Evolutionary conservation across 2,888 invertebrate genomes (phyloP).

Genomic region (Serripes groenlandicus): DNA sequence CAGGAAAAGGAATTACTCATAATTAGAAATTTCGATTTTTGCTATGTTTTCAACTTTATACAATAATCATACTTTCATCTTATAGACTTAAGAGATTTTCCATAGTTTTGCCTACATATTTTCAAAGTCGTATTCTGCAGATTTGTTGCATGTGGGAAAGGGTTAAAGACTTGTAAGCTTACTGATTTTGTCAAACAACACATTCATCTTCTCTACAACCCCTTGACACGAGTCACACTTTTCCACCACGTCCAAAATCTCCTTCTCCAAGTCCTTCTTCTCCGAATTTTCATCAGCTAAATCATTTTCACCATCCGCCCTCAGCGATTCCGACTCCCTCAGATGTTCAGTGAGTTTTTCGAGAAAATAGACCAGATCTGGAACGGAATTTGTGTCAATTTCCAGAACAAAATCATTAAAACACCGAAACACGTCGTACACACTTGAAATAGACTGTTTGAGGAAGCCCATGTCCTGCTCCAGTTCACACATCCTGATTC

Average conservation of each 20-base stretch:
- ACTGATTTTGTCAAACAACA: not conserved
- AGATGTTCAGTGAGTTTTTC: constrained; percentile 10
- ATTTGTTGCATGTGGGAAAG: not conserved
- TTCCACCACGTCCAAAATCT: constrained; percentile 11
- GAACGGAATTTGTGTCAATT: constrained; percentile 6
- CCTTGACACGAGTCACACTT: constrained; percentile 19
- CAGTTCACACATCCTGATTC: not conserved
- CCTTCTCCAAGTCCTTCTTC: not conserved
- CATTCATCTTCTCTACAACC: constrained; percentile 2
- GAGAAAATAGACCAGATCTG: constrained; percentile 8
- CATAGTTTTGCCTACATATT: not conserved
- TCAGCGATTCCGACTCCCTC: not conserved
- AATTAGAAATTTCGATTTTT: not conserved
- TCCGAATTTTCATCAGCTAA: not conserved
- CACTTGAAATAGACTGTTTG: constrained; percentile 13
- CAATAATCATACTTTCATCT: not conserved
- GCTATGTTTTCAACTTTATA: constrained; percentile 10
- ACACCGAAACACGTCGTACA: constrained; percentile 8
- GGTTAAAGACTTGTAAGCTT: constrained; percentile 4
- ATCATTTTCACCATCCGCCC: not conserved
- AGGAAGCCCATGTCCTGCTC: constrained; percentile 13
- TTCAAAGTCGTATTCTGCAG: no score
- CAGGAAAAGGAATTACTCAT: not conserved
- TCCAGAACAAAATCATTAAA: not conserved
- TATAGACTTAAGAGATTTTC: not conserved